phyloP scores from a whole-genome alignment of 2,113 vertebrate genomes.

The Passerina amoena region DNA sequence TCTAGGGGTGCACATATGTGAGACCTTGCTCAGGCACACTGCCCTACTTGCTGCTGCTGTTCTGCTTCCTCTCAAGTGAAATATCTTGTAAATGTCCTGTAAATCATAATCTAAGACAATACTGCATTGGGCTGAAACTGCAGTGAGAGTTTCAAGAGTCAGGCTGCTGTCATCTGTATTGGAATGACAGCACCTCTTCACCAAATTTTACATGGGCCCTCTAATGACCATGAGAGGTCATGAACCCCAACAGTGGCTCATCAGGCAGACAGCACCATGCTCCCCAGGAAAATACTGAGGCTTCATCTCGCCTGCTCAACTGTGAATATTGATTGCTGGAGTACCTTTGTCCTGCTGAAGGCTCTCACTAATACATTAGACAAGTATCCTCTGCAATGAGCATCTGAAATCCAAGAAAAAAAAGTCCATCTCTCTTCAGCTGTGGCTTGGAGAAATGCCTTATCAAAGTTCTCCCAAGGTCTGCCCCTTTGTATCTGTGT shows the following conservation, averaged over 20 bases:
- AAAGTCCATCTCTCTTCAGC: neutral
- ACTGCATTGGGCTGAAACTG: neutral
- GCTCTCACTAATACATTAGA: neutral
- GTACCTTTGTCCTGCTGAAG: slow-evolving; percentile 5
- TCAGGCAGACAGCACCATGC: neutral
- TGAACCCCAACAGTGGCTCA: neutral
- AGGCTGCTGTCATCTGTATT: neutral
- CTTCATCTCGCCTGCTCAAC: neutral
- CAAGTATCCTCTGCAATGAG: neutral
- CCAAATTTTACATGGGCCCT: neutral
- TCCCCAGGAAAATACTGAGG: neutral
- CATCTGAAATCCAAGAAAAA: slow-evolving; percentile 27
- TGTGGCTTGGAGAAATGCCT: neutral
- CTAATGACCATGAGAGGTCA: neutral
- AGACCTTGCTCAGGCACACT: neutral
- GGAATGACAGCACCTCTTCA: neutral
- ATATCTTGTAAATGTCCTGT: neutral
- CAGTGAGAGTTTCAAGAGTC: neutral
- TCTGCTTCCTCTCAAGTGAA: neutral
- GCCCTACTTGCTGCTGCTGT: neutral
- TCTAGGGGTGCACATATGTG: accelerated
- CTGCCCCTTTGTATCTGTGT: neutral
- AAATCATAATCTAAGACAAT: slow-evolving; percentile 15
- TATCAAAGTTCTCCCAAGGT: slow-evolving; percentile 20
- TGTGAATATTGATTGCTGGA: neutral